A percentile compares a stretch with the other conserved stretches of the same genome.
These are phyloP conservation scores for Avahi laniger DNA, from an alignment of 2,797 vertebrate genomes.

Conservation along the genomic window DNA sequence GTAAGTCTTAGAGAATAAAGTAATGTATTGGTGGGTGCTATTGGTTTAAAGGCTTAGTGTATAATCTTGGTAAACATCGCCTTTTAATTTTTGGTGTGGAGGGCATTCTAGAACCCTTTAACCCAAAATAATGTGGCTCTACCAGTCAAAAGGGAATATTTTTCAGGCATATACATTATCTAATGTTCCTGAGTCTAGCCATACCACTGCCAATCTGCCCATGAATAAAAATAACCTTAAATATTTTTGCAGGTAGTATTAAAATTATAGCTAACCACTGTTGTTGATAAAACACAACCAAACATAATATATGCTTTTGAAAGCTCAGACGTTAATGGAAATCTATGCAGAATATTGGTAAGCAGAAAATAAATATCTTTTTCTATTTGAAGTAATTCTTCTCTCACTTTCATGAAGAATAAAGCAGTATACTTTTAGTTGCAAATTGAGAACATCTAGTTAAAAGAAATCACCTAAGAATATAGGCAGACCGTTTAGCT, in stretches of 20 bases:
- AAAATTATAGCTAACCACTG: not conserved
- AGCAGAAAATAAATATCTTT: not conserved
- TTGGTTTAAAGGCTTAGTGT: not conserved
- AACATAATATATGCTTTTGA: not conserved
- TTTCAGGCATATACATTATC: not conserved
- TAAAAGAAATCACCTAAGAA: not conserved
- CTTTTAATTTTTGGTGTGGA: not conserved
- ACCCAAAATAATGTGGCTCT: not conserved
- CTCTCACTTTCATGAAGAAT: not conserved
- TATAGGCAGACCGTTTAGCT: not conserved
- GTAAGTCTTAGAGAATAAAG: not conserved
- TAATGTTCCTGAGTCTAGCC: not conserved
- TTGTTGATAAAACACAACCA: not conserved
- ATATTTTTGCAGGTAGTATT: not conserved
- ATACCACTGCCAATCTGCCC: not conserved
- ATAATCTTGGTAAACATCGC: not conserved
- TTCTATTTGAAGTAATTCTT: not conserved
- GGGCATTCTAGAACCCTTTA: not conserved
- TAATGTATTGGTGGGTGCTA: not conserved
- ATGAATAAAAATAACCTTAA: not conserved
- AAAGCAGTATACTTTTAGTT: not conserved
- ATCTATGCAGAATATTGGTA: not conserved
- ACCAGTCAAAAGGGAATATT: not conserved
- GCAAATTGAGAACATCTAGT: not conserved
- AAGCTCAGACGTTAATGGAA: not conserved